Evolutionary conservation across 2,113 vertebrate species (phyloP), one percentile per base, ranked within the genome.

Genomic region (Cheilinus undulatus): DNA sequence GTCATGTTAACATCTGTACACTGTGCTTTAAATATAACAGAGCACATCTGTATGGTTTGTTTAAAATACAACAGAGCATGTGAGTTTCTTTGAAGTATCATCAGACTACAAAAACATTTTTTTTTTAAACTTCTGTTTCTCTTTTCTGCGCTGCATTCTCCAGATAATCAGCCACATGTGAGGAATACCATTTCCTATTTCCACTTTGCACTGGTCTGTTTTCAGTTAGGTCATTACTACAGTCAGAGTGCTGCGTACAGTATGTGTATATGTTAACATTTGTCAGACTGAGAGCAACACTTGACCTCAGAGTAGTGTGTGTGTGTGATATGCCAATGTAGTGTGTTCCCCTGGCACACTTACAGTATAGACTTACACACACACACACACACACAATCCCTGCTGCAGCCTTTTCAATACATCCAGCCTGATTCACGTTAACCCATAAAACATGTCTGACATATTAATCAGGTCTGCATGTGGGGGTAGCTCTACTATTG

Each of bases 361-460:
- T 14, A 23, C 30, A 30, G 26, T 73, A 76, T 28, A 51, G 45
- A 66, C 72, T 49, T 26, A 69, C 53, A 73, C 38, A 49, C 36
- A 46, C 50, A 58, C 42, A 67, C 45, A 61, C 52, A 61, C 68
- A 71, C 75, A 36, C 36, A 68, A 57, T 66, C 79, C 76, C 65
- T 56, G 63, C 83, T 82, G 85, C 85, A 79, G 88, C 80, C 71
- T 88, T 85, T 89, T 86, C 80, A 76, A 85, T 87, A 78, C 78
- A 86, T 88, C 83, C 66, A 86, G 82, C 71, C 81, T 86, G 88
- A 92, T 91, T 91, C 89, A 83, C 69, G 86, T 92, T 93, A 93
- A 92, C 93, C 88, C 92, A 92, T 92, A 88, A 93, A 94, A 95
- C 92, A 92, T 92, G 87, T 92, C 94, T 94, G 94, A 94, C 89